Evolutionary conservation across 2,113 vertebrate genomes (phyloP), one percentile per base, ranked within the genome.

Genomic region (Odocoileus hemionus): DNA sequence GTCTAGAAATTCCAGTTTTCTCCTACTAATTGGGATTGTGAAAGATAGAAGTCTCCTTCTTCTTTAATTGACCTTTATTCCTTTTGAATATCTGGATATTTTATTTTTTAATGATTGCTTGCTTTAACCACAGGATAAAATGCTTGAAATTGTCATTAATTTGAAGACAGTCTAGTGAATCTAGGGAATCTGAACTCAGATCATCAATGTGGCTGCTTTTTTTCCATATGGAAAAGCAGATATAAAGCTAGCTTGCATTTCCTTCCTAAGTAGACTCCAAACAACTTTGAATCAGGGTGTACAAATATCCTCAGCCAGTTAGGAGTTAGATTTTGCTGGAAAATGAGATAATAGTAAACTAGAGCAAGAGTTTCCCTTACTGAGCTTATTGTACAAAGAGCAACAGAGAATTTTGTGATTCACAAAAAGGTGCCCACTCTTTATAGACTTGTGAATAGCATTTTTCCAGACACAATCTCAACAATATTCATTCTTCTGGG

Each of bases 51-150:
- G 11, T 10, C 19, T 58, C 43, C 17, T 95, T 70, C 6, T 6
- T 70, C n/a, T 87, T 95, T 94, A 93, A 85, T 61, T 91, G 92
- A 43, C 25, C 60, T 91, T 87, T 76, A 30, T 78, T 90, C 47
- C 30, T 91, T 94, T 88, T 60, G 74, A 23, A 36, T 87, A 80
- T 54, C 30, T 91, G 74, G 45, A 57, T 91, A 70, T 79, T 95
- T 95, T 79, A 54, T 82, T 78, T 74, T 82, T 15, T 67, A 87
- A 30, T 88, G 47, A 52, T 45, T 91, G 21, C 50, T 95, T 9
- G 36, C 19, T 94, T 89, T 96, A 95, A 89, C 17, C 43, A n/a
- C 14, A 30, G 39, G 15, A 14, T 87, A 36, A 88, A 74, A 80
- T 91, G n/a, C 47, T 88, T 90, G 1, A 58, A 45, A 13, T 76